Percentiles rank a stretch among this genome's conserved stretches.
phyloP scores from a whole-genome alignment of 2,888 invertebrate genomes.

The Erebia epiphron region DNA sequence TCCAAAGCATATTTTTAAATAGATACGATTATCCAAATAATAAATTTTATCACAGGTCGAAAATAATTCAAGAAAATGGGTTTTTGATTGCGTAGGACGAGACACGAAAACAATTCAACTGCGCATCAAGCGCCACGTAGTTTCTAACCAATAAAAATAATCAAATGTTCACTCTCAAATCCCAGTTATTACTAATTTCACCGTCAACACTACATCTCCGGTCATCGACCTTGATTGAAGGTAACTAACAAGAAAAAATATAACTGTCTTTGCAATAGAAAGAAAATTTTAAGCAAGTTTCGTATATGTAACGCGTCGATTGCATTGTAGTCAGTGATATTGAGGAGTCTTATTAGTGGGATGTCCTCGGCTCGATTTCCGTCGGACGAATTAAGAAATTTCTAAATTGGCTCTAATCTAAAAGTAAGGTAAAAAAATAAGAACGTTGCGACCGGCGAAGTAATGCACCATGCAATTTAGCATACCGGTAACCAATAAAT shows the following conservation, averaged over 20 bases:
- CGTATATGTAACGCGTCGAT: too few relatives aligned
- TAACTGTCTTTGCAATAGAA: slow-evolving; percentile 5
- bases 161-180: neutral
- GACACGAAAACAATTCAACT: neutral
- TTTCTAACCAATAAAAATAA: slow-evolving; percentile 16
- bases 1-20: neutral
- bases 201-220: slow-evolving; percentile 9
- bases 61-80: neutral
- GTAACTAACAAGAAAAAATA: slow-evolving; percentile 16
- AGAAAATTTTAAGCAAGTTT: too few relatives aligned
- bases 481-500: too few relatives aligned
- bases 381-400: too few relatives aligned
- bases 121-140: neutral
- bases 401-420: too few relatives aligned
- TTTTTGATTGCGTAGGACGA: slow-evolving; percentile 14
- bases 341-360: too few relatives aligned
- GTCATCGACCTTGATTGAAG: slow-evolving; percentile 22
- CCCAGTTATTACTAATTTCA: slow-evolving; percentile 4
- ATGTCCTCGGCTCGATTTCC: too few relatives aligned
- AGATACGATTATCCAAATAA: neutral
- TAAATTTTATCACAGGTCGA: neutral
- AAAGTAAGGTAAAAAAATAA: too few relatives aligned
- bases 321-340: too few relatives aligned
- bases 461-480: too few relatives aligned
- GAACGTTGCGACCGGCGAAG: too few relatives aligned